Conservation (phyloP, 2,888 invertebrate genomes). For the Salpingus planirostris region DNA sequence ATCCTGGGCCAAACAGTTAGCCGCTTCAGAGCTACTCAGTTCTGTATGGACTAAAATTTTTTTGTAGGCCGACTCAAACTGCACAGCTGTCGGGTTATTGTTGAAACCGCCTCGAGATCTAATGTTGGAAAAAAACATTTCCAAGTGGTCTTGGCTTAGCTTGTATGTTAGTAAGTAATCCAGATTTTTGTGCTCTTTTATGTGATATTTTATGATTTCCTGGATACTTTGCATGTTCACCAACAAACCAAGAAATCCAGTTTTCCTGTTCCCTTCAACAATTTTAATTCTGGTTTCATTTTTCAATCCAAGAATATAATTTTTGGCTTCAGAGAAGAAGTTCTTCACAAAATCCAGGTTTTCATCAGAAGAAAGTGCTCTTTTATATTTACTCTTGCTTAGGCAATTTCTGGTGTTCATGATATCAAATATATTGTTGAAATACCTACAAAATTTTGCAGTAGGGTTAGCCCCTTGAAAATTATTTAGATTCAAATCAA, state of each 20-base stretch:
- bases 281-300: too few relatives aligned
- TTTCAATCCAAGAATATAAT: too few relatives aligned
- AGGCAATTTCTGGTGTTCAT: constrained; percentile 4
- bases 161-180: constrained; percentile 16
- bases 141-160: constrained; percentile 14
- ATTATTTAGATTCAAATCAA: constrained; percentile 2
- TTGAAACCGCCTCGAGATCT: constrained; percentile 16
- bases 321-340: too few relatives aligned
- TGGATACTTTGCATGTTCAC: constrained; percentile 7
- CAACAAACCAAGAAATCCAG: constrained; percentile 13
- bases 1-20: too few relatives aligned
- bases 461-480: constrained; percentile 1
- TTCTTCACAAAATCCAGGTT: too few relatives aligned
- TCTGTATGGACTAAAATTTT: constrained; percentile 5
- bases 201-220: constrained; percentile 5
- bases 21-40: too few relatives aligned
- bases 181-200: constrained; percentile 6
- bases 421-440: constrained; percentile 5
- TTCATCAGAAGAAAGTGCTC: too few relatives aligned
- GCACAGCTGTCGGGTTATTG: constrained; percentile 17
- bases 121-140: constrained; percentile 15
- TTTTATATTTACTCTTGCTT: too few relatives aligned
- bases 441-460: constrained; percentile 3
- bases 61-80: constrained; percentile 15
- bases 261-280: constrained; percentile 6